A percentile compares a stretch with the other conserved stretches of the same genome.
Conservation (phyloP, 2,888 invertebrate species). For the Resseliella maxima region DNA sequence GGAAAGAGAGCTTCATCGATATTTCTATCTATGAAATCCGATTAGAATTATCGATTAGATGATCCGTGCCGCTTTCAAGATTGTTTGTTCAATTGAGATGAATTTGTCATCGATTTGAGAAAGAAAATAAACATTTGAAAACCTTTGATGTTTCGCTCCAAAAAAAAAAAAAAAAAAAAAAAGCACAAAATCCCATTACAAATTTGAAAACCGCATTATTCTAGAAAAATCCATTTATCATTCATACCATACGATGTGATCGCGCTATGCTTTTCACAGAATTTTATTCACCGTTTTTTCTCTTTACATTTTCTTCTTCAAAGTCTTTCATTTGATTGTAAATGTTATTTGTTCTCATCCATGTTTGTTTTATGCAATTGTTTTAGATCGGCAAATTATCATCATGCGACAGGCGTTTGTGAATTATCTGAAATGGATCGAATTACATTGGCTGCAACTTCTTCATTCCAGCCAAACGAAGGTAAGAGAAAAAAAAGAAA, state of each 20-base stretch:
- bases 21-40: neutral
- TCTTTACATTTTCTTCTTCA: neutral
- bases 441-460: constrained; percentile 85
- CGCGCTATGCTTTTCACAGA: neutral
- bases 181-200: constrained; percentile 14
- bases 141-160: too few species aligned
- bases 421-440: constrained; percentile 92
- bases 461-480: constrained; percentile 78
- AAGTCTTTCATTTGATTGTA: neutral
- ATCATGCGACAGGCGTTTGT: constrained; percentile 86
- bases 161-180: neutral
- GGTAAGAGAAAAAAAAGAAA: constrained; percentile 66
- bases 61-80: neutral
- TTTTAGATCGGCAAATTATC: constrained; percentile 89
- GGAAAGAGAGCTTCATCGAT: too few species aligned
- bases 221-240: neutral
- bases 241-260: neutral
- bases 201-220: neutral
- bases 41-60: constrained; percentile 8
- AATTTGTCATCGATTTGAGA: neutral
- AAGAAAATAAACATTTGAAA: neutral
- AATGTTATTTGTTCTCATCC: constrained; percentile 14
- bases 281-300: neutral
- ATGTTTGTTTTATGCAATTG: neutral
- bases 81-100: constrained; percentile 7